These are phyloP conservation scores for Pholis gunnellus DNA, from an alignment of 2,113 vertebrate genomes.

Conservation along the genomic window DNA sequence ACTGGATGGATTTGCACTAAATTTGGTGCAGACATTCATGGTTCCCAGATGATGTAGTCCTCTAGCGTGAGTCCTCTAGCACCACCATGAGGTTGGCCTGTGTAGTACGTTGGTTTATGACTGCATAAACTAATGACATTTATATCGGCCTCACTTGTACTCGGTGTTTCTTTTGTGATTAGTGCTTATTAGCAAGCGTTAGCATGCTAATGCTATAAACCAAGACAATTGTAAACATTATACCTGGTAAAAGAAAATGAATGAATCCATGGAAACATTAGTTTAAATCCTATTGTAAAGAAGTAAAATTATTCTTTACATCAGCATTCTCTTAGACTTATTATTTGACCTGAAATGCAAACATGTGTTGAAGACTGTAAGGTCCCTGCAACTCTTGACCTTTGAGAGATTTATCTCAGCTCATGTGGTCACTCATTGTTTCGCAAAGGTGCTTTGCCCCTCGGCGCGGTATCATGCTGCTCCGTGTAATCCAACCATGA, in stretches of 20 bases:
- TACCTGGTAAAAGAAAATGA: background rate
- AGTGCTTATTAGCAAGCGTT: too few relatives aligned
- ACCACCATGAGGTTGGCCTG: background rate
- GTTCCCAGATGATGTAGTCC: background rate
- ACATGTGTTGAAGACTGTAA: background rate
- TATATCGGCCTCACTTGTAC: background rate
- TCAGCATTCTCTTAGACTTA: background rate
- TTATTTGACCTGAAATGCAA: background rate
- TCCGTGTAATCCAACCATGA: constrained; percentile 53
- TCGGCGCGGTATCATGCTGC: constrained; percentile 47
- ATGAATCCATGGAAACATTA: background rate
- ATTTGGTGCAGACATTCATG: background rate
- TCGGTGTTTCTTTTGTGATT: too few relatives aligned
- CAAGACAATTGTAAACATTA: background rate
- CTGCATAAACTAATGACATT: too few relatives aligned
- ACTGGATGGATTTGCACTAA: background rate
- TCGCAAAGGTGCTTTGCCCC: constrained; percentile 55
- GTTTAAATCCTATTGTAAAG: background rate
- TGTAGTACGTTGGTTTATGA: background rate
- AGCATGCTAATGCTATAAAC: background rate
- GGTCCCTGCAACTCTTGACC: constrained; percentile 11
- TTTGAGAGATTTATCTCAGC: constrained; percentile 16
- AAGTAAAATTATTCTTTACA: background rate
- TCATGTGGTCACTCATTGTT: background rate
- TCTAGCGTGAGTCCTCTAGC: background rate